Evolutionary conservation across 2,888 invertebrate genomes (phyloP).

Genomic region (Ectemnius continuus): DNA sequence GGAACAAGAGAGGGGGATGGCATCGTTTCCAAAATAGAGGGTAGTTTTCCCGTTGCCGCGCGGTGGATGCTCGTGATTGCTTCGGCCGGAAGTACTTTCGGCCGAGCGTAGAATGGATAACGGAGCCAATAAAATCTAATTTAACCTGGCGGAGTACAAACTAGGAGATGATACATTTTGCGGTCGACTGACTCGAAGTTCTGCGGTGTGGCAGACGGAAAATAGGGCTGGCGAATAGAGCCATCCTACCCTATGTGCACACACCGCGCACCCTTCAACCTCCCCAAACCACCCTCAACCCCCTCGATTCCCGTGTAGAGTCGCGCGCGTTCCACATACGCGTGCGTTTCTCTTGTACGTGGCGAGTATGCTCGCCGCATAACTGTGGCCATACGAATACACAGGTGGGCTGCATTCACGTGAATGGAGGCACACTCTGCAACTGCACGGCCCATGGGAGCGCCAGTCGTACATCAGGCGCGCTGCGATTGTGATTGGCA

Average conservation of each 20-base stretch:
- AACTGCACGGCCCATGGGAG: conserved; percentile 59
- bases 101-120: conserved; percentile 65
- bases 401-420: conserved; percentile 14
- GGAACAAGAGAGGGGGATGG: not conserved
- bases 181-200: conserved; percentile 69
- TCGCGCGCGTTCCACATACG: too few relatives aligned
- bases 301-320: not conserved
- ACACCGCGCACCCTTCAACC: too few relatives aligned
- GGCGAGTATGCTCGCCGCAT: conserved; percentile 1
- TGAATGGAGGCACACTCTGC: conserved; percentile 57
- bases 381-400: conserved; percentile 1
- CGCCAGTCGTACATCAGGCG: conserved; percentile 54
- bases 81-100: conserved; percentile 63
- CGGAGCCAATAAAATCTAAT: conserved; percentile 73
- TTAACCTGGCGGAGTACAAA: conserved; percentile 66
- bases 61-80: conserved; percentile 53
- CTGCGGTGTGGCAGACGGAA: conserved; percentile 66
- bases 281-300: too few relatives aligned
- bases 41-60: conserved; percentile 50
- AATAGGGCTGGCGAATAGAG: conserved; percentile 62
- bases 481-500: conserved; percentile 70
- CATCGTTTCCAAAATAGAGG: conserved; percentile 36
- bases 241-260: conserved; percentile 17
- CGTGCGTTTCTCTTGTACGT: not conserved
- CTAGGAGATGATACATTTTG: conserved; percentile 71